Conservation (phyloP, 1,140 invertebrate species). For the Myzus persicae region DNA sequence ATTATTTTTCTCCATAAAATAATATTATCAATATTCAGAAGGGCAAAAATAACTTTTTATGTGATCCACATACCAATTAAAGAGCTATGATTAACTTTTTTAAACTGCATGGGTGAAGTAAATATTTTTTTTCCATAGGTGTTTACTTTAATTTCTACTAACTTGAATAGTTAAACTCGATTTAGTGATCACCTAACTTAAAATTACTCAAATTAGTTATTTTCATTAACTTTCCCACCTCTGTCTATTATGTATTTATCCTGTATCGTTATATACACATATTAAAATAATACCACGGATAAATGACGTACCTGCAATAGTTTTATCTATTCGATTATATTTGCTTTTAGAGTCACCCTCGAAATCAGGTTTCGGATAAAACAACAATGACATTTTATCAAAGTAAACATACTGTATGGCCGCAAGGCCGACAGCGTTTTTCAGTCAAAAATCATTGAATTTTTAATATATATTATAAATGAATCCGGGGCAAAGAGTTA, state of each 20-base stretch:
- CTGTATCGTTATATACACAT: not conserved
- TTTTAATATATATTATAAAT: not conserved
- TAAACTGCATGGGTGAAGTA: too few relatives aligned
- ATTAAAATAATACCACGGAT: not conserved
- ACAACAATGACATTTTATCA: constrained; percentile 20
- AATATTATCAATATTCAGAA: too few relatives aligned
- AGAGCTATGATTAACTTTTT: too few relatives aligned
- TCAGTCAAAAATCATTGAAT: not conserved
- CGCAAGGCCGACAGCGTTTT: not conserved
- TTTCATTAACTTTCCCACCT: not conserved
- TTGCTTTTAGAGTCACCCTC: constrained; percentile 17
- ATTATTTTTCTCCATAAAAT: too few relatives aligned
- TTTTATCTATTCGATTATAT: not conserved
- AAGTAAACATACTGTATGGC: not conserved
- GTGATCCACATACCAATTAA: too few relatives aligned
- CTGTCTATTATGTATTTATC: not conserved
- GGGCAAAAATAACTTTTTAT: too few relatives aligned
- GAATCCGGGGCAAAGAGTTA: too few relatives aligned
- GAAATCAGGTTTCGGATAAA: not conserved
- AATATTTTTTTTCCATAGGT: too few relatives aligned
- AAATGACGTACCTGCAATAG: not conserved
- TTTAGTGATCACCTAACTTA: too few relatives aligned
- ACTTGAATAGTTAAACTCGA: too few relatives aligned
- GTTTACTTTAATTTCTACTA: too few relatives aligned
- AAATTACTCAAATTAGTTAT: not conserved